Evolutionary conservation across 2,888 invertebrate genomes (phyloP), one percentile per base, ranked within the genome.

Genomic region (Diplazon laetatorius): DNA sequence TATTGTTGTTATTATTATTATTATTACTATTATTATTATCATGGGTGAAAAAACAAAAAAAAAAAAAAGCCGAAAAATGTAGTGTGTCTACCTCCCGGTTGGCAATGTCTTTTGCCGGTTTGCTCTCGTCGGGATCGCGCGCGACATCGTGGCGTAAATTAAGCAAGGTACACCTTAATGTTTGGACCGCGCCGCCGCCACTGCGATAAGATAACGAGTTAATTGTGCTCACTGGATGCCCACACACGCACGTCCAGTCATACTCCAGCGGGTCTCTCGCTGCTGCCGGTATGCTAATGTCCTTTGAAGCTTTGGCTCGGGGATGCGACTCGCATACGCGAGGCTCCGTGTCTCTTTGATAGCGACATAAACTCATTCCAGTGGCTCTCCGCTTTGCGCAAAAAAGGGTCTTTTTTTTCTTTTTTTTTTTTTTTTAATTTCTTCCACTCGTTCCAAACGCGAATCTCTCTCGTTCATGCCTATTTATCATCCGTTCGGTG

Each of bases 191-290:
- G 87, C 86, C 87, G 87, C 87, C 87, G 85, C 83, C 83, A 77
- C 77, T 85, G 85, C 89, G 91, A 91, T 91, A 90, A 90, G 91
- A 90, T 91, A 90, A 90, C 90, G 89, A 90, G 91, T 91, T 91
- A 91, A 91, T 91, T 91, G 91, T 90, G 90, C 90, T 88, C 89
- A 87, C 88, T 88, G 87, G 85, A 85, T 89, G 90, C 89, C 89
- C 89, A 89, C 89, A 89, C 89, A 88, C 89, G 87, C 89, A 86
- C 86, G 83, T 82, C 87, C 87, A 87, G 88, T 89, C 89, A 87
- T 88, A 89, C 80, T 69, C 71, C 69, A n/a, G n/a, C n/a, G n/a
- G n/a, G n/a, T 66, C 75, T 82, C 86, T 30, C 30, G 30, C 6
- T 2, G 30, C 57, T 87, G 87, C 87, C 88, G 87, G 90, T 91